Conservation (phyloP, 2,888 invertebrate genomes). For the Epistrophe eligans region DNA sequence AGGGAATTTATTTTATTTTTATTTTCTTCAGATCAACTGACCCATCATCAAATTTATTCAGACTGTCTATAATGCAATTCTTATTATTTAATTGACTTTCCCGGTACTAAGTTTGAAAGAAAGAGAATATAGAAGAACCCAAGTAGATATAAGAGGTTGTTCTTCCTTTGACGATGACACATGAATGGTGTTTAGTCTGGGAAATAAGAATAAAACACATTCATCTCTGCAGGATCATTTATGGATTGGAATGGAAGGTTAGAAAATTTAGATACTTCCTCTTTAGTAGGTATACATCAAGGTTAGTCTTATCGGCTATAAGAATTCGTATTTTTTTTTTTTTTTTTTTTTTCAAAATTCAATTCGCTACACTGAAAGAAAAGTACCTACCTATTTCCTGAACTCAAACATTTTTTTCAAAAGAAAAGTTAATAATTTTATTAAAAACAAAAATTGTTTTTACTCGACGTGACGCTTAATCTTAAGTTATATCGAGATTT, state of each 20-base stretch:
- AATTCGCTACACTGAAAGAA: not conserved
- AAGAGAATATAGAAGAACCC: not conserved
- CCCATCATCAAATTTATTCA: constrained; percentile 2
- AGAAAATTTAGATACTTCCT: not conserved
- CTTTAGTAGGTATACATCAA: not conserved
- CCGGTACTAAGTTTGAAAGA: not conserved
- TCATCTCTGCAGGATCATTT: not conserved
- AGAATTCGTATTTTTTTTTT: not conserved
- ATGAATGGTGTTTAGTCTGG: constrained; percentile 7
- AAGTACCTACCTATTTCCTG: no score
- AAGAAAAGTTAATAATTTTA: no score
- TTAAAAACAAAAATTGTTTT: no score
- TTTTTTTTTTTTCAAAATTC: not conserved
- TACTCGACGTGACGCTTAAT: no score
- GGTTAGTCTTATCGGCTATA: no score
- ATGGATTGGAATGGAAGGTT: not conserved
- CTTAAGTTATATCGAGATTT: no score
- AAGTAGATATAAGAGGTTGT: not conserved
- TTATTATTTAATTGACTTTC: constrained; percentile 33
- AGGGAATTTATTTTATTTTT: constrained; percentile 35
- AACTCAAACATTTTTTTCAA: no score
- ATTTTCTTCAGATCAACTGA: constrained; percentile 17
- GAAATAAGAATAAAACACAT: constrained; percentile 1
- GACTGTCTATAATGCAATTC: constrained; percentile 45
- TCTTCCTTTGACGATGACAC: constrained; percentile 9